A percentile compares a stretch with the other conserved stretches of the same genome.
These are phyloP conservation scores for Trematomus loennbergii DNA, from an alignment of 2,113 vertebrate species.

Conservation along the genomic window DNA sequence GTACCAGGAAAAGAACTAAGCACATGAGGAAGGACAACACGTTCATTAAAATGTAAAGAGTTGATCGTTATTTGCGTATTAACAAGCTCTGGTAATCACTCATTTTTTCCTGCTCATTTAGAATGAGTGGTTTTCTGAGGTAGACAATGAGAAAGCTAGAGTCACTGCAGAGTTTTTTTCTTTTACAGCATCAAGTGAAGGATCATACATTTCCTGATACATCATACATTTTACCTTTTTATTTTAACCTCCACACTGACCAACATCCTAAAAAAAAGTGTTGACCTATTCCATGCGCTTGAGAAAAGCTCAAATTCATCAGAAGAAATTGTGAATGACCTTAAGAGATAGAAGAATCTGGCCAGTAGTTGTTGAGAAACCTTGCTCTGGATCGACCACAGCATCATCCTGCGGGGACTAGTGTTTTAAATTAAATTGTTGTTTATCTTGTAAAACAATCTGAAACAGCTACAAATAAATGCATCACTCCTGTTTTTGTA, in stretches of 20 bases:
- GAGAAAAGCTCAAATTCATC: conserved; percentile 1
- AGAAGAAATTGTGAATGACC: not conserved
- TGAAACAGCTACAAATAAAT: conserved; percentile 20
- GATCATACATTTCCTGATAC: not conserved
- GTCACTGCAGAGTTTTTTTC: not conserved
- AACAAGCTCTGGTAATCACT: not conserved
- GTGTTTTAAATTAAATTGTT: not conserved
- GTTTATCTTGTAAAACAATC: not conserved
- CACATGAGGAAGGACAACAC: not conserved
- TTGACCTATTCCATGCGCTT: not conserved
- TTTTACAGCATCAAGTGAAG: not conserved
- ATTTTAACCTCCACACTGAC: not conserved
- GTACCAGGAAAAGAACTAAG: not conserved
- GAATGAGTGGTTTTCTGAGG: not conserved
- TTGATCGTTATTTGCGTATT: not conserved
- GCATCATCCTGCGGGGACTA: not conserved
- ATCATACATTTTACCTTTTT: too few species aligned
- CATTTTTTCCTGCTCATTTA: not conserved
- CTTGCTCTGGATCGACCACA: not conserved
- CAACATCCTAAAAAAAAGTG: not conserved
- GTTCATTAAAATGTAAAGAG: not conserved
- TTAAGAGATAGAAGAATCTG: not conserved
- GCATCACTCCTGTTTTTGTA: conserved; percentile 1
- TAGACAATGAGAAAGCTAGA: conserved; percentile 1
- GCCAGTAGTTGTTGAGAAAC: not conserved